Percentiles rank a stretch among this genome's conserved stretches.
These are phyloP conservation scores for Meloidogyne floridensis DNA, from an alignment of 1,140 invertebrate genomes.

Conservation along the genomic window DNA sequence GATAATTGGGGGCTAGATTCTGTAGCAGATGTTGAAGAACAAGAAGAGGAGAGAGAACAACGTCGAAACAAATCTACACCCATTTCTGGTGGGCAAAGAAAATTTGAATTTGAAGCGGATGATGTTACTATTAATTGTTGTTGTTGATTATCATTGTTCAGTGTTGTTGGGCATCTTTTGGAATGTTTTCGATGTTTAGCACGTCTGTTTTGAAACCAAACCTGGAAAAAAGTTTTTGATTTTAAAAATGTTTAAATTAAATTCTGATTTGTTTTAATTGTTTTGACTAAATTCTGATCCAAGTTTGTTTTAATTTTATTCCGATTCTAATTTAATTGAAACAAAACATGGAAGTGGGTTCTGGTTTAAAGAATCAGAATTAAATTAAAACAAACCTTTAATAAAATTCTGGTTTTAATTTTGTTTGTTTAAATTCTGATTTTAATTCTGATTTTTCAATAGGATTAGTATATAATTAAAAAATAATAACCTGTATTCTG, in stretches of 20 bases:
- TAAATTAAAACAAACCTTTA: too few species aligned
- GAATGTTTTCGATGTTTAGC: conserved; percentile 32
- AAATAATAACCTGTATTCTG: conserved; percentile 31
- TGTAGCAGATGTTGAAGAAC: conserved; percentile 30
- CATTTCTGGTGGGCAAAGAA: conserved; percentile 33
- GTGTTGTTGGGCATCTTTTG: conserved; percentile 7
- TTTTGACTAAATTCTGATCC: conserved; percentile 3
- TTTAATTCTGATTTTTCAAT: conserved; percentile 13
- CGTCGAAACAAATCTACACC: conserved; percentile 14
- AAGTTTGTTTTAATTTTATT: too few species aligned
- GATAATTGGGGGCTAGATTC: conserved; percentile 39
- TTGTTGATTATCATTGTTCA: neutral
- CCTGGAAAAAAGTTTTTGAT: conserved; percentile 2
- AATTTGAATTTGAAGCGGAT: conserved; percentile 23
- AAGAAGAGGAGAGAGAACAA: conserved; percentile 32
- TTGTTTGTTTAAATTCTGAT: too few species aligned
- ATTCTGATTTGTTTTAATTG: neutral
- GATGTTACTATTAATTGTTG: conserved; percentile 5
- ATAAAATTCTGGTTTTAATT: too few species aligned
- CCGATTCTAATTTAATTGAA: too few species aligned
- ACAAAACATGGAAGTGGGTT: too few species aligned
- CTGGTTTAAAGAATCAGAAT: too few species aligned
- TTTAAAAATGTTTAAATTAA: too few species aligned
- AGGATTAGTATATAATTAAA: neutral
- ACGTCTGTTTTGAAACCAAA: conserved; percentile 42